A percentile compares a stretch with the other conserved stretches of the same genome.
Conservation (phyloP, 2,888 invertebrate species). For the Operophtera brumata region DNA sequence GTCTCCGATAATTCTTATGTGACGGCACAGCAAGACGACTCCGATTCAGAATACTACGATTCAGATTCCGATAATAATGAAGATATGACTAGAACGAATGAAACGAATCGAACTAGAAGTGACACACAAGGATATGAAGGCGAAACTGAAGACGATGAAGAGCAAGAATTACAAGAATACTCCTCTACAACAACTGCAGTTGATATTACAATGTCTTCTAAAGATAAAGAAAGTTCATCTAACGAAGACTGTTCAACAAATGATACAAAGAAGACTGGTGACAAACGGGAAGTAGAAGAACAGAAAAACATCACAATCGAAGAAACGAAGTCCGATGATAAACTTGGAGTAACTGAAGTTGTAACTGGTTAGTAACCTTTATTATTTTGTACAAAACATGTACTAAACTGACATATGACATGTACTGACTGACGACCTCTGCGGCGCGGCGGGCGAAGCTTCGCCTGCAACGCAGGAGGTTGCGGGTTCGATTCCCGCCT, state of each 20-base stretch:
- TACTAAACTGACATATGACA: too few species aligned
- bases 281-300: neutral
- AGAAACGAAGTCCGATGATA: neutral
- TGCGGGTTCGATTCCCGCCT: too few species aligned
- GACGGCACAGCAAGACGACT: neutral
- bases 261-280: neutral
- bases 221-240: neutral
- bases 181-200: neutral
- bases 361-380: constrained; percentile 1
- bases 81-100: neutral
- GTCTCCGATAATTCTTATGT: neutral
- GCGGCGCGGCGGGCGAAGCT: too few species aligned
- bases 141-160: neutral
- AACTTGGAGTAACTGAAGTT: neutral
- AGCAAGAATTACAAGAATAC: neutral
- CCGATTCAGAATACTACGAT: neutral
- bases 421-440: too few species aligned
- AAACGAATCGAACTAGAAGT: neutral
- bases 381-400: too few species aligned
- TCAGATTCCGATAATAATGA: neutral
- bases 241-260: constrained; percentile 2
- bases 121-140: neutral
- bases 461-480: too few species aligned
- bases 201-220: neutral
- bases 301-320: neutral